Evolutionary conservation across 2,797 vertebrate species (phyloP), one percentile per base, ranked within the genome.

Genomic region (Bucorvus abyssinicus): DNA sequence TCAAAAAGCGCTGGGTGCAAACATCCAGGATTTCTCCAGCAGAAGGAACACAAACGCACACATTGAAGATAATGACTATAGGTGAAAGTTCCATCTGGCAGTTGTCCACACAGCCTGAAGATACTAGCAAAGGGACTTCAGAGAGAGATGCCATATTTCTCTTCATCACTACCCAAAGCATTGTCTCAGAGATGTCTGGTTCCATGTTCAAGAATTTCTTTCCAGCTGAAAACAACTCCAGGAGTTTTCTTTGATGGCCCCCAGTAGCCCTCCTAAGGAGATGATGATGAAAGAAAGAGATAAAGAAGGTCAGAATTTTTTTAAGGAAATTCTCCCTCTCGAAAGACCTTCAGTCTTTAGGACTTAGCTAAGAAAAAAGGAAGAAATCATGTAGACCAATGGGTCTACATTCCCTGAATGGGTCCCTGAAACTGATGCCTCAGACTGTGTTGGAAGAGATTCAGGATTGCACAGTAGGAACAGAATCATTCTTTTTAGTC

Each of bases 61-160:
- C 73, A 86, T 57, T 90, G 83, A 88, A 87, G 84, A 92, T 87
- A 94, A 84, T 95, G 87, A 52, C 67, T 78, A 83, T 92, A 97
- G 85, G 96, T 97, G 93, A 96, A 89, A 91, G 87, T 87, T 95
- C 80, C 83, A 64, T 90, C 94, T 97, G 97, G 93, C 93, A 79
- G 45, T 78, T 89, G 45, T 97, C 96, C 97, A 96, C 82, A 90
- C 92, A 97, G 96, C 80, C 94, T 97, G 96, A 96, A 97, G 92
- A 95, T 81, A 96, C 96, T 96, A 95, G 93, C 34, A 75, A 68
- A 88, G 68, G 42, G 22, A 94, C 56, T 69, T 86, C 60, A 47
- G 79, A 89, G 63, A 83, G 26, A 87, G 80, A 97, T 95, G 94
- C 79, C 93, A 97, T 59, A 94, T 95, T 86, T 92, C 71, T 89